Evolutionary conservation across 2,888 invertebrate species (phyloP), one percentile per base, ranked within the genome.

Genomic region (Trissoscelio sp.): DNA sequence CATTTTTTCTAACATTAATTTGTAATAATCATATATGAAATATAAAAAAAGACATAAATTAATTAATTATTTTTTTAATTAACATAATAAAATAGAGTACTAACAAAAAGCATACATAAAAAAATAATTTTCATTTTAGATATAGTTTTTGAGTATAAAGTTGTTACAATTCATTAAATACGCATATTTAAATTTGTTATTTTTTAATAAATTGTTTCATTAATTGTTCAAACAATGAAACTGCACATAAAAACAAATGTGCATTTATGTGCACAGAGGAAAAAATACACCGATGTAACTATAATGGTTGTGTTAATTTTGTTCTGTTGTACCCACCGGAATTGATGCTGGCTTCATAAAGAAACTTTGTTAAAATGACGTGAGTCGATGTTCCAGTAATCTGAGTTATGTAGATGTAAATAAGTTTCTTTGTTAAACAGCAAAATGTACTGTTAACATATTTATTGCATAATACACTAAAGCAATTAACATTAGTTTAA

Each of bases 281-380:
- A 48, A 7, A 11, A 48, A 48, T 48, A 22, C 48, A n/a, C 22
- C n/a, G 48, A 48, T 22, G 9, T 22, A n/a, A 48, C 1, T 14
- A 44, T n/a, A 44, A 44, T 12, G 18, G 44, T 16, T 48, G 14
- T 14, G 22, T 9, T 48, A 22, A 48, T 22, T 48, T n/a, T 22
- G 48, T 48, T 48, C 22, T 22, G 48, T 22, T 48, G 48, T 48
- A 48, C 20, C 22, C 20, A 22, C 48, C 48, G 22, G 48, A 16
- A 48, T 48, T 48, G 48, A 48, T 22, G 20, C 22, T 22, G 22
- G n/a, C 48, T 48, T 22, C 22, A 48, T 48, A 48, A 48, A 48
- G 48, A 22, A 48, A 48, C 48, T 20, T 48, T 20, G 48, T 48
- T 48, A 48, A 53, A 48, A 53, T 31, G 28, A 28, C 12, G 53